A percentile compares a stretch with the other conserved stretches of the same genome.
These are phyloP conservation scores for Dendrolimus kikuchii DNA, from an alignment of 1,140 invertebrate species.

Conservation along the genomic window DNA sequence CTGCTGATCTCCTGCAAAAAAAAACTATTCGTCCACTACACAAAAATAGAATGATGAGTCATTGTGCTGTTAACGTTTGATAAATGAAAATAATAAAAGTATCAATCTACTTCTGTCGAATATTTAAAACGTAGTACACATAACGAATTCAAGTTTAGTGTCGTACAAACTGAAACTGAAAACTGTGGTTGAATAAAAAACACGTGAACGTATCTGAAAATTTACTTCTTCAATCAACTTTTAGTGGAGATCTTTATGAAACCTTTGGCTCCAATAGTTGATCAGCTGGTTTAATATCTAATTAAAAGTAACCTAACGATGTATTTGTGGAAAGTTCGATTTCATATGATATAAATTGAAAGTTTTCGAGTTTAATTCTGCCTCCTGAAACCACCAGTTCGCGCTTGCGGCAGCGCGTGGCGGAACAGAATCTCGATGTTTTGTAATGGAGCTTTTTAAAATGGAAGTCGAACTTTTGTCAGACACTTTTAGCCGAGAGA, in stretches of 20 bases:
- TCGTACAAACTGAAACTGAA: constrained; percentile 25
- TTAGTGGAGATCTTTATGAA: too few relatives aligned
- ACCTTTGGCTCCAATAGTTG: neutral
- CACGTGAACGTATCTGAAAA: too few relatives aligned
- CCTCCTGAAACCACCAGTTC: constrained; percentile 39
- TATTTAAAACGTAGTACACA: constrained; percentile 32
- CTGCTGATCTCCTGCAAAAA: too few relatives aligned
- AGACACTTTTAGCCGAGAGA: constrained; percentile 71
- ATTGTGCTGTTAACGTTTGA: neutral
- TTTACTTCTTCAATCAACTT: too few relatives aligned
- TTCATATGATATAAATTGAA: constrained; percentile 53
- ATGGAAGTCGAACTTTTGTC: constrained; percentile 72
- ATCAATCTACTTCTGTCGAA: constrained; percentile 22
- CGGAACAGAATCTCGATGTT: constrained; percentile 70
- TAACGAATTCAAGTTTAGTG: constrained; percentile 64
- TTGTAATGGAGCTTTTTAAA: constrained; percentile 72
- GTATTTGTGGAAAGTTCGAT: constrained; percentile 20
- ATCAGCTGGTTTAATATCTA: neutral
- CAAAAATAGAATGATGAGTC: too few relatives aligned
- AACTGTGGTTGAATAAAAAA: constrained; percentile 5
- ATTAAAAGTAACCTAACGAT: too few relatives aligned
- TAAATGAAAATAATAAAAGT: constrained; percentile 7
- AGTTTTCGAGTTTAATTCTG: constrained; percentile 56
- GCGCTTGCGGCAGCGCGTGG: constrained; percentile 35
- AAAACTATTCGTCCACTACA: too few relatives aligned